Conservation (phyloP, 2,797 vertebrate species). For the Coluber constrictor region DNA sequence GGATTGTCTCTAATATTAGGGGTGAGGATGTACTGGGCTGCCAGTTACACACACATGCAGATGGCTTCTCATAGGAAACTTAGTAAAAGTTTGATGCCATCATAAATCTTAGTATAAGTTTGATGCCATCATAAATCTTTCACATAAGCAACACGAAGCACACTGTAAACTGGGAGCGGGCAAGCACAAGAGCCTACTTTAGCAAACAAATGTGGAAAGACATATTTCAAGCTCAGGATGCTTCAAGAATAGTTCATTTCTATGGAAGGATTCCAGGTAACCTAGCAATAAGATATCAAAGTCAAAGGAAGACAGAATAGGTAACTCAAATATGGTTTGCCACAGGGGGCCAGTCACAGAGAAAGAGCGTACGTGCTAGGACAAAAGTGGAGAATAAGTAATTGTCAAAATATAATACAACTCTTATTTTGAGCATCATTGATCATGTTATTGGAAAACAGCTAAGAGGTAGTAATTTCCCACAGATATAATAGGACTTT, state of each 20-base stretch:
- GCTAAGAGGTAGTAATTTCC: no score
- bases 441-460: no score
- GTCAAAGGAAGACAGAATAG: background rate
- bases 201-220: background rate
- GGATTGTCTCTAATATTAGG: background rate
- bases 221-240: background rate
- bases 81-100: background rate
- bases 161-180: background rate
- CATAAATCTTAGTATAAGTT: background rate
- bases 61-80: background rate
- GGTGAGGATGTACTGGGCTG: background rate
- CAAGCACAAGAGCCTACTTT: background rate
- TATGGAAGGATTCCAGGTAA: background rate
- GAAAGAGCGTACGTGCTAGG: background rate
- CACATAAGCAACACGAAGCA: background rate
- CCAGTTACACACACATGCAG: background rate
- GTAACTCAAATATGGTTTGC: background rate
- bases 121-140: background rate
- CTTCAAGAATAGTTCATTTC: background rate
- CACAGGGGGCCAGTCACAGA: background rate
- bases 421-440: no score
- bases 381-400: background rate
- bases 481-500: no score
- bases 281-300: background rate
- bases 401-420: background rate